Evolutionary conservation across 2,113 vertebrate genomes (phyloP), one percentile per base, ranked within the genome.

Genomic region (Nannospalax galili): DNA sequence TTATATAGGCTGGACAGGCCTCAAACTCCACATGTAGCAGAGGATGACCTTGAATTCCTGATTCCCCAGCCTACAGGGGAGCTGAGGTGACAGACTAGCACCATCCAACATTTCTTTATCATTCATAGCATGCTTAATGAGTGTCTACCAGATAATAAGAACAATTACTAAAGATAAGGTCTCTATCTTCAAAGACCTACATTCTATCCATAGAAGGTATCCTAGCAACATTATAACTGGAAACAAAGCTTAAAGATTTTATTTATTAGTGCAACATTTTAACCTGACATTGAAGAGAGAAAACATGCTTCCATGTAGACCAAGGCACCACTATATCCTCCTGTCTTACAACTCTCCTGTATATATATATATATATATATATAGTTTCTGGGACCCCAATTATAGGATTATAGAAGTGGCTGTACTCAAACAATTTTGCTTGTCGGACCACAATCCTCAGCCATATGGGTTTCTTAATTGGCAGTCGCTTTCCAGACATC

Each of bases 401-500:
- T 87, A 84, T 1, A 92, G 75, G 64, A 92, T 3, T 12, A 19
- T 5, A 72, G 86, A 45, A 72, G 45, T 40, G 32, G 30, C 74
- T 94, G 37, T 26, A 58, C 74, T 89, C 26, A n/a, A 74, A 94
- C 24, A 74, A 35, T 42, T 67, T 64, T 84, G 75, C 58, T 84
- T 56, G 15, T 74, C 65, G 90, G 85, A 88, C 91, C 90, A 92
- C 60, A 91, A 88, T 86, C 65, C 64, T 74, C 32, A 88, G 73
- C 92, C 91, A 79, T 79, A 86, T 56, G 78, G 78, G 67, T 69
- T 95, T 97, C 85, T 64, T 95, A 94, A 95, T 20, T 93, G 89
- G 79, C 67, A 95, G 78, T 85, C 42, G 19, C 19, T 81, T 42
- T 91, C 91, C 84, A 95, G 82, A 89, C 4, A 1, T 82, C 70